Conservation (phyloP, 2,113 vertebrate genomes). For the Oncorhynchus nerka region DNA sequence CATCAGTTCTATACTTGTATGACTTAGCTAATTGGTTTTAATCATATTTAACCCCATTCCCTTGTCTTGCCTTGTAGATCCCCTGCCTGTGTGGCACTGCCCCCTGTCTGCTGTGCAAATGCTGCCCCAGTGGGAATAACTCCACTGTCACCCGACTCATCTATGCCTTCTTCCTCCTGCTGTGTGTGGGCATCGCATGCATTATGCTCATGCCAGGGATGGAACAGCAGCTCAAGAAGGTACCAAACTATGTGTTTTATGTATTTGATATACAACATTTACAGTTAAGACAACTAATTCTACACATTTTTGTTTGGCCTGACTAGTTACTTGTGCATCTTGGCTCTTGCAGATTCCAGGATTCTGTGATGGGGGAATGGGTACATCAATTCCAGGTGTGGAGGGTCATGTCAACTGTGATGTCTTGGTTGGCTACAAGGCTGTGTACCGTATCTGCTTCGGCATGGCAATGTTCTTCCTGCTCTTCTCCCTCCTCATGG, state of each 20-base stretch:
- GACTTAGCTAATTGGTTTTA: not conserved
- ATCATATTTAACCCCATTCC: constrained; percentile 69
- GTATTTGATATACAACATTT: too few relatives aligned
- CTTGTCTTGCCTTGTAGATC: constrained; percentile 77
- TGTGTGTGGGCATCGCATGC: constrained; percentile 89
- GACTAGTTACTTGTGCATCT: too few relatives aligned
- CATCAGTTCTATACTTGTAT: not conserved
- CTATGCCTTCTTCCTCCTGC: constrained; percentile 90
- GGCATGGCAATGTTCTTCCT: constrained; percentile 98
- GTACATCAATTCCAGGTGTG: constrained; percentile 78
- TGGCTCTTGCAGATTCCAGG: constrained; percentile 85
- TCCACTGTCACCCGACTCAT: constrained; percentile 94
- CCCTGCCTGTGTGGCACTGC: constrained; percentile 96
- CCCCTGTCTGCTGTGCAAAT: constrained; percentile 92
- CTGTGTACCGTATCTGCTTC: constrained; percentile 94
- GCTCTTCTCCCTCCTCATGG: constrained; percentile 93
- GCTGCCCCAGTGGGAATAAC: constrained; percentile 96
- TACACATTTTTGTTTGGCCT: too few relatives aligned
- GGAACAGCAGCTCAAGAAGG: constrained; percentile 97
- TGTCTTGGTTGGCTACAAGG: constrained; percentile 95
- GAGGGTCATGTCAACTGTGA: constrained; percentile 89
- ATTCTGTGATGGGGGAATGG: constrained; percentile 90
- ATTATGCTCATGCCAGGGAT: constrained; percentile 97
- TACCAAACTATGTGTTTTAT: constrained; percentile 43
- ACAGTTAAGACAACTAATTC: too few relatives aligned